Evolutionary conservation across 2,113 vertebrate genomes (phyloP), one percentile per base, ranked within the genome.

Genomic region (Trogon surrucura): DNA sequence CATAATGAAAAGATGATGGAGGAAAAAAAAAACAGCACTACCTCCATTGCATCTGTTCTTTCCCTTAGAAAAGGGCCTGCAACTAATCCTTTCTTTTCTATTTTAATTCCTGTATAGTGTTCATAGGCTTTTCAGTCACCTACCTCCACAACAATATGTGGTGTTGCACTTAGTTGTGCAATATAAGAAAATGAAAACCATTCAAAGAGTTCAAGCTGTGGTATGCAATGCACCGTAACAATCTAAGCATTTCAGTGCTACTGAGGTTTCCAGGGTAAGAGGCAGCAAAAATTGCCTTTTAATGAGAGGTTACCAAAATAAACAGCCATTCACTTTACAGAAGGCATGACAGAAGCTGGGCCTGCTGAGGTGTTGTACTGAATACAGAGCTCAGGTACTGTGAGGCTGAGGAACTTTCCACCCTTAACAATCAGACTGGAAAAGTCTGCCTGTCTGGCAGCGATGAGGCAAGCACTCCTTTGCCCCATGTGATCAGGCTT

Each of bases 381-480:
- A 91, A 93, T 70, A 84, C 57, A 82, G 62, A 88, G 61, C 71
- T 91, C 82, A 88, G 82, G 80, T 83, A 89, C 60, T 2, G 1
- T 57, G 65, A 92, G 78, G 74, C 71, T 91, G 79, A 91, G 34
- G 70, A 96, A 95, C 53, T 90, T 95, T 89, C 22, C 15, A 23
- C 57, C 38, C 53, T 72, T 62, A 94, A 84, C 72, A 94, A 86
- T 54, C 58, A 45, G 56, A 64, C 82, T 80, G 94, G 80, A 83
- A 93, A 88, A 95, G 36, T 50, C 80, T 61, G 71, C 57, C 69
- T 62, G 71, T 64, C 88, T 95, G 89, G 86, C 87, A 93, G 85
- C 89, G 72, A 93, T 15, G 74, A 96, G 47, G 44, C 56, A 34
- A 86, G 45, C 41, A 72, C 57, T 86, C 80, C 64, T 56, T 79